Percentiles rank a stretch among this genome's conserved stretches.
These are phyloP conservation scores for Cephus spinipes DNA, from an alignment of 2,888 invertebrate genomes.

Conservation along the genomic window DNA sequence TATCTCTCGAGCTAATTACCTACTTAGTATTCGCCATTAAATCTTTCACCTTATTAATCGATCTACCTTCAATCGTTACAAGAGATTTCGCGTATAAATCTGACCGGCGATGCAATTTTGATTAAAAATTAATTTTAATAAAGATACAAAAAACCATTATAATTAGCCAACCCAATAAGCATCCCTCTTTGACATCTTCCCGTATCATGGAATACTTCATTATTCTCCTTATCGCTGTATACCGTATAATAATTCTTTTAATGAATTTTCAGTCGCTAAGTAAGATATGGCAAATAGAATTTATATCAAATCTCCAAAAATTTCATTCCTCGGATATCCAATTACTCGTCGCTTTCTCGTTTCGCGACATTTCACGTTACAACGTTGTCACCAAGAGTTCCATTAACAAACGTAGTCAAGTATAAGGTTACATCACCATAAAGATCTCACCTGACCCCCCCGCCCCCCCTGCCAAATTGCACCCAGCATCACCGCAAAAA, in stretches of 20 bases:
- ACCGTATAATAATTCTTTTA: not conserved
- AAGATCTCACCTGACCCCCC: not conserved
- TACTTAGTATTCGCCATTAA: slow-evolving; percentile 32
- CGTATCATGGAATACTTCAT: not conserved
- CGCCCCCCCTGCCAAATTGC: not conserved
- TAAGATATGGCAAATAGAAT: not conserved
- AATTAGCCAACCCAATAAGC: not conserved
- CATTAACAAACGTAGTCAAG: not conserved
- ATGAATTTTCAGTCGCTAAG: not conserved
- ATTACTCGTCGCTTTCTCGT: not conserved
- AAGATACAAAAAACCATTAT: not conserved
- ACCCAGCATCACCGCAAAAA: not conserved
- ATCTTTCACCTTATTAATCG: not conserved
- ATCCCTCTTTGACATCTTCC: not conserved
- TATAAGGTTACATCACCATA: not conserved
- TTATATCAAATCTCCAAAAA: not conserved
- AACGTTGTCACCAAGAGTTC: not conserved
- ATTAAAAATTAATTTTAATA: not conserved
- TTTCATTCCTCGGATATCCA: not conserved
- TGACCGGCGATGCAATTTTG: not conserved
- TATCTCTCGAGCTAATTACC: slow-evolving; percentile 38
- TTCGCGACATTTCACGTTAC: not conserved
- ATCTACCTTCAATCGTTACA: not conserved
- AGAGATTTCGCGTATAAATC: not conserved
- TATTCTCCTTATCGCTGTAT: not conserved